Evolutionary conservation across 2,113 vertebrate genomes (phyloP).

Genomic region (Poeciliopsis prolifica): DNA sequence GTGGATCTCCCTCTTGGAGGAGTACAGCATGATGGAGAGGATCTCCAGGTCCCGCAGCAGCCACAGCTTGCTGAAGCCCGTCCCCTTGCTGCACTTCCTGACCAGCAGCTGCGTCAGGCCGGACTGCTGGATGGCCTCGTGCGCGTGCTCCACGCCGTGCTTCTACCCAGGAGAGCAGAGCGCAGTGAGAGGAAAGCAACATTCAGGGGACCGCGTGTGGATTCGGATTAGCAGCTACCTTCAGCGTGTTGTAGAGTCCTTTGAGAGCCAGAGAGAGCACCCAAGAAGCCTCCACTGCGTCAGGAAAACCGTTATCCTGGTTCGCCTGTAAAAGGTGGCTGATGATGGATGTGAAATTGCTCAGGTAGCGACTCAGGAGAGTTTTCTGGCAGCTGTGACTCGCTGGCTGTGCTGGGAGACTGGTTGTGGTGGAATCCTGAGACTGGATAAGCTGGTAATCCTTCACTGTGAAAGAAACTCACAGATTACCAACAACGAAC

Average conservation of each 20-base stretch:
- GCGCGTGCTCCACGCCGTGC: slow-evolving; percentile 86
- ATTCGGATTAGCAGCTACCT: slow-evolving; percentile 75
- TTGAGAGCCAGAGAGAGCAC: slow-evolving; percentile 93
- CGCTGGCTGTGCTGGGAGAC: slow-evolving; percentile 44
- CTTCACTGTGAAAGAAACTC: slow-evolving; percentile 81
- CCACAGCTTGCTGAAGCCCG: slow-evolving; percentile 98
- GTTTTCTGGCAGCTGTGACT: slow-evolving; percentile 52
- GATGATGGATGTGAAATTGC: slow-evolving; percentile 89
- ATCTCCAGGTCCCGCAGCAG: slow-evolving; percentile 95
- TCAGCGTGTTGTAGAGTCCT: slow-evolving; percentile 92
- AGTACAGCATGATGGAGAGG: slow-evolving; percentile 96
- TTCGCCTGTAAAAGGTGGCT: slow-evolving; percentile 88
- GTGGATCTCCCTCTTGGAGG: slow-evolving; percentile 92
- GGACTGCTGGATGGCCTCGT: slow-evolving; percentile 86
- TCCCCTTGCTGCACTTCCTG: slow-evolving; percentile 97
- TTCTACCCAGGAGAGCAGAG: slow-evolving; percentile 74
- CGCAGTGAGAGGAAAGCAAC: background rate
- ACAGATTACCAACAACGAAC: background rate
- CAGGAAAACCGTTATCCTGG: slow-evolving; percentile 84
- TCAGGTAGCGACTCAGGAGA: slow-evolving; percentile 87
- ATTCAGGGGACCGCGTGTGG: background rate
- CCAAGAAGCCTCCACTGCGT: slow-evolving; percentile 96
- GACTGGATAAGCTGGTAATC: slow-evolving; percentile 93
- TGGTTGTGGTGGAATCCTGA: slow-evolving; percentile 72
- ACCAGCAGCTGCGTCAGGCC: slow-evolving; percentile 92